phyloP scores from a whole-genome alignment of 1,140 invertebrate genomes.

The Rhyacophila brunnea region DNA sequence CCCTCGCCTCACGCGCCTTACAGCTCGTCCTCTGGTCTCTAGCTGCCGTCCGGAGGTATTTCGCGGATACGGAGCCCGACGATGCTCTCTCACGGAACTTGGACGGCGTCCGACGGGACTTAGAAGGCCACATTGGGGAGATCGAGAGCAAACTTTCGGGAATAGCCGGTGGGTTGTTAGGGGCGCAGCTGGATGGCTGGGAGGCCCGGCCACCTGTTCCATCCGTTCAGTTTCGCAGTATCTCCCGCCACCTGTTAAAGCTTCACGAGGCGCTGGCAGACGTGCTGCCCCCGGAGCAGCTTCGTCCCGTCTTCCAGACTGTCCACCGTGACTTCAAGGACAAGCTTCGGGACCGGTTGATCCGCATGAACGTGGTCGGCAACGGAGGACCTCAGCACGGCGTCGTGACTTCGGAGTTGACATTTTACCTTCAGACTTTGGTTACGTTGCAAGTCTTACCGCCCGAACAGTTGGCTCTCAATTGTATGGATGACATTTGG shows the following conservation, averaged over 20 bases:
- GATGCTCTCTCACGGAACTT: slow-evolving; percentile 50
- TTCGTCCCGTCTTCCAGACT: slow-evolving; percentile 71
- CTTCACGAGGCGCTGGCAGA: slow-evolving; percentile 87
- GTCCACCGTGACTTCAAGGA: slow-evolving; percentile 88
- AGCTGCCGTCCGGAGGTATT: slow-evolving; percentile 67
- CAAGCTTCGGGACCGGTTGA: slow-evolving; percentile 78
- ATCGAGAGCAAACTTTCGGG: slow-evolving; percentile 87
- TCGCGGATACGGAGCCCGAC: slow-evolving; percentile 56
- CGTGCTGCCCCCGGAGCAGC: slow-evolving; percentile 73
- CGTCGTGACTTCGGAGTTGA: slow-evolving; percentile 91
- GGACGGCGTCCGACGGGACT: slow-evolving; percentile 73
- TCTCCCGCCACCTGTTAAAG: slow-evolving; percentile 89
- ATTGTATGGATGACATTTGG: slow-evolving; percentile 80
- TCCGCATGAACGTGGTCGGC: slow-evolving; percentile 85
- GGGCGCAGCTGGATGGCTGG: slow-evolving; percentile 77
- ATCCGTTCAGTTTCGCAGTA: slow-evolving; percentile 86
- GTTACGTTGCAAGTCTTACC: slow-evolving; percentile 81
- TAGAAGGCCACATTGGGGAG: slow-evolving; percentile 86
- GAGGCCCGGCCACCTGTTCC: slow-evolving; percentile 94
- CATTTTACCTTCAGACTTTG: slow-evolving; percentile 92
- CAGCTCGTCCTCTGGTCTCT: slow-evolving; percentile 77
- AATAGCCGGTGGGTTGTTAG: slow-evolving; percentile 83
- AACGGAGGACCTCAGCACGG: slow-evolving; percentile 96
- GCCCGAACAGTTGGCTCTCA: slow-evolving; percentile 67
- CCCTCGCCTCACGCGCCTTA: slow-evolving; percentile 85